A percentile compares a stretch with the other conserved stretches of the same genome.
phyloP scores from a whole-genome alignment of 53 echinoderm and acorn worm genomes.

The Glandiceps talaboti region DNA sequence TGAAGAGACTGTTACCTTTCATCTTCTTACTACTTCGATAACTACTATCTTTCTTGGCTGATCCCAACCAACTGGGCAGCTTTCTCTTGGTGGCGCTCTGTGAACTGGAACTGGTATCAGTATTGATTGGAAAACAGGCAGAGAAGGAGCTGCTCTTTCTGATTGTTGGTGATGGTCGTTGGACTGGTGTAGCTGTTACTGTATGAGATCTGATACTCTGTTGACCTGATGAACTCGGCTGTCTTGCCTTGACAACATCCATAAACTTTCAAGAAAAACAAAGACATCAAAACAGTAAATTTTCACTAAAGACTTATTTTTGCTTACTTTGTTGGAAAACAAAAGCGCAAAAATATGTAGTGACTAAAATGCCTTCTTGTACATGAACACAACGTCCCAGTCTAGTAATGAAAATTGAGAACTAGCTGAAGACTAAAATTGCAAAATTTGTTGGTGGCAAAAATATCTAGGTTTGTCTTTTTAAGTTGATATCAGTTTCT shows the following conservation, averaged over 20 bases:
- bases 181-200: not conserved
- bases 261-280: too few species aligned
- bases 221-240: not conserved
- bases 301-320: too few species aligned
- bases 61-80: conserved; percentile 34
- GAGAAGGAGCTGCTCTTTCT: not conserved
- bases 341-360: too few species aligned
- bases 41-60: conserved; percentile 41
- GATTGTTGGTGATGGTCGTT: not conserved
- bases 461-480: too few species aligned
- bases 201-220: not conserved
- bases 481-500: too few species aligned
- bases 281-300: too few species aligned
- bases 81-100: conserved; percentile 37
- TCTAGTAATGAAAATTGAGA: too few species aligned
- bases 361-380: too few species aligned
- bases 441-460: too few species aligned
- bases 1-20: conserved; percentile 57
- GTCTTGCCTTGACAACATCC: not conserved
- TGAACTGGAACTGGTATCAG: not conserved
- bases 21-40: conserved; percentile 19
- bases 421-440: too few species aligned
- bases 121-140: not conserved
- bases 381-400: too few species aligned
- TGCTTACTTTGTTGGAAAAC: too few species aligned